Conservation (phyloP, 2,797 vertebrate genomes). For the Xiphorhynchus erythropygius region DNA sequence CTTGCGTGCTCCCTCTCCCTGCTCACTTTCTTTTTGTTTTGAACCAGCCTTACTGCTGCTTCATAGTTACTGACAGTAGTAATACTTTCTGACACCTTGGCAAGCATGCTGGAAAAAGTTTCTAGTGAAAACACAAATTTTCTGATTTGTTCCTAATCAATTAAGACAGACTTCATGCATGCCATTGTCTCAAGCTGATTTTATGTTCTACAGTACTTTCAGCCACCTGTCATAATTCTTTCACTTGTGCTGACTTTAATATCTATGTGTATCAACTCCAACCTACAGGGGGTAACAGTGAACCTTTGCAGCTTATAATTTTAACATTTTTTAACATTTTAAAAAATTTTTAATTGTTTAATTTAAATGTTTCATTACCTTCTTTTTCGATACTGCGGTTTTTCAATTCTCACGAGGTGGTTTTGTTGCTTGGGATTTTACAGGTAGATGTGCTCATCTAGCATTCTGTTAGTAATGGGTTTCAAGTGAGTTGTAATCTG, state of each 20-base stretch:
- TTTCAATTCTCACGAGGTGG: background rate
- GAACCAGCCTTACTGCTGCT: background rate
- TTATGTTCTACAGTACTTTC: background rate
- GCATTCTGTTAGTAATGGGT: background rate
- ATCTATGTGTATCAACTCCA: background rate
- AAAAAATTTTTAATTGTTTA: background rate
- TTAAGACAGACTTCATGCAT: background rate
- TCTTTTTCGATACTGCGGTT: background rate
- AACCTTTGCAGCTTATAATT: constrained; percentile 2
- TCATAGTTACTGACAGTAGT: background rate
- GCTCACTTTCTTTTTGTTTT: background rate
- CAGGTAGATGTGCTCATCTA: background rate
- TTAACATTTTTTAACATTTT: background rate
- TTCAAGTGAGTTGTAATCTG: constrained; percentile 8
- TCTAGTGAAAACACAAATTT: background rate
- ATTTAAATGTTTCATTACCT: background rate
- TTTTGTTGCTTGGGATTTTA: constrained; percentile 19
- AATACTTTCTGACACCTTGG: constrained; percentile 37
- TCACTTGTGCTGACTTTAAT: background rate
- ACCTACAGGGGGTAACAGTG: background rate
- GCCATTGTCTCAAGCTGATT: constrained; percentile 33
- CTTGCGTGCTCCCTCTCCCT: background rate
- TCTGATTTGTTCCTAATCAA: background rate
- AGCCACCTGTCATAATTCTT: background rate
- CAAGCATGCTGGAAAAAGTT: constrained; percentile 35